Percentiles rank a stretch among this genome's conserved stretches.
These are phyloP conservation scores for Zaprionus camerounensis DNA, from an alignment of 1,140 invertebrate species.

Conservation along the genomic window DNA sequence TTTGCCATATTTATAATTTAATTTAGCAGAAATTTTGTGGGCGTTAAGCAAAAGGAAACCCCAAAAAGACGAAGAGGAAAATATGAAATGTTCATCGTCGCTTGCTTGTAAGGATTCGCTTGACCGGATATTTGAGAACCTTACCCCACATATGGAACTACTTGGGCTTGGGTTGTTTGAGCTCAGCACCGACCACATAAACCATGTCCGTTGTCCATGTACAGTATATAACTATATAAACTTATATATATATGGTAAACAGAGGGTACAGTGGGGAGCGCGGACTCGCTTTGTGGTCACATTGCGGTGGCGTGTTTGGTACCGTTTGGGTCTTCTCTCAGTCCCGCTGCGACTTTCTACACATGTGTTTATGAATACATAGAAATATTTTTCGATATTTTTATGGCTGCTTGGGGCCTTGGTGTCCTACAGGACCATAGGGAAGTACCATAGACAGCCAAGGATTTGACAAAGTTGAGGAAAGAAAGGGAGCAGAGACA, in stretches of 20 bases:
- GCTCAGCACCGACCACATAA: slow-evolving; percentile 65
- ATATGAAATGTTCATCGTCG: slow-evolving; percentile 47
- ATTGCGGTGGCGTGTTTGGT: slow-evolving; percentile 58
- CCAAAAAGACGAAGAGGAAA: slow-evolving; percentile 36
- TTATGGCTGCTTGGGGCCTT: slow-evolving; percentile 68
- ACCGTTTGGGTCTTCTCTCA: slow-evolving; percentile 28
- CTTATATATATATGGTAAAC: slow-evolving; percentile 1
- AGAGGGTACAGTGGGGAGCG: background rate
- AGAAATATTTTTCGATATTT: slow-evolving; percentile 71
- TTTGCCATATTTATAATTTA: slow-evolving; percentile 81
- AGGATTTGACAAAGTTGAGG: slow-evolving; percentile 19
- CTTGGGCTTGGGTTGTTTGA: slow-evolving; percentile 58
- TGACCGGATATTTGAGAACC: slow-evolving; percentile 78
- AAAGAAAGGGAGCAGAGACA: background rate
- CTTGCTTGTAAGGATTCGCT: slow-evolving; percentile 71
- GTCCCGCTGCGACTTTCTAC: slow-evolving; percentile 20
- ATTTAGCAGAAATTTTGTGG: slow-evolving; percentile 83
- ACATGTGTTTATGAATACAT: slow-evolving; percentile 81
- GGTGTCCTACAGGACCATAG: slow-evolving; percentile 32
- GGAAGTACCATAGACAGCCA: slow-evolving; percentile 25
- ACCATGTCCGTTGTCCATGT: slow-evolving; percentile 41
- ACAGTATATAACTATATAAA: slow-evolving; percentile 7
- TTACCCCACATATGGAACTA: slow-evolving; percentile 58
- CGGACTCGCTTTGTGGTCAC: slow-evolving; percentile 46
- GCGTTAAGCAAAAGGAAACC: slow-evolving; percentile 67